These are phyloP conservation scores for Anastrepha ludens DNA, from an alignment of 1,140 invertebrate genomes.

Conservation along the genomic window DNA sequence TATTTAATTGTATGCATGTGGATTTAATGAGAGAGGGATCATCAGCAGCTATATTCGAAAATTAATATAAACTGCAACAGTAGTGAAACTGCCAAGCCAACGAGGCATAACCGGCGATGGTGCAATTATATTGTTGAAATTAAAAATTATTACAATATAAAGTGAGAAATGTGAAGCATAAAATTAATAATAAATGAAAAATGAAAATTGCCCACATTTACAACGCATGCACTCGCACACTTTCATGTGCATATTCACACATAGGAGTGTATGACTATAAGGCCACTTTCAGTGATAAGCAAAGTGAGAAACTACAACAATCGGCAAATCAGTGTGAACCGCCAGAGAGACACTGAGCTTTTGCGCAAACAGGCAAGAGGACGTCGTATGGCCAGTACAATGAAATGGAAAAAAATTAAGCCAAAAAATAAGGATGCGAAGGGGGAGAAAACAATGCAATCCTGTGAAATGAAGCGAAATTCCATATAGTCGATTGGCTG, in stretches of 20 bases:
- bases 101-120: too few relatives aligned
- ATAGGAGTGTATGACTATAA: neutral
- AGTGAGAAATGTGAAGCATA: neutral
- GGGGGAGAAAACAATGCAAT: neutral
- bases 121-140: neutral
- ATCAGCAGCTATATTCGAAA: too few relatives aligned
- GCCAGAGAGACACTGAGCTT: neutral
- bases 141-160: slow-evolving; percentile 8
- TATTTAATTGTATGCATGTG: too few relatives aligned
- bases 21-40: too few relatives aligned
- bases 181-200: slow-evolving; percentile 22
- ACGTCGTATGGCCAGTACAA: too few relatives aligned
- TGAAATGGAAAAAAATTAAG: too few relatives aligned
- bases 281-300: neutral
- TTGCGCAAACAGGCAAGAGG: neutral
- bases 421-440: neutral
- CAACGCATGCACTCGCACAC: neutral
- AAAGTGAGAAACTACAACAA: neutral
- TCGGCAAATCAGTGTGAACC: neutral
- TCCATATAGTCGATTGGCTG: slow-evolving; percentile 20
- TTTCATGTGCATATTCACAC: neutral
- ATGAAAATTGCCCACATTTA: neutral
- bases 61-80: too few relatives aligned
- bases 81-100: too few relatives aligned
- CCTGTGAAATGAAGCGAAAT: slow-evolving; percentile 43